phyloP scores from a whole-genome alignment of 2,888 invertebrate species.

The Amblyjoppa proteus region DNA sequence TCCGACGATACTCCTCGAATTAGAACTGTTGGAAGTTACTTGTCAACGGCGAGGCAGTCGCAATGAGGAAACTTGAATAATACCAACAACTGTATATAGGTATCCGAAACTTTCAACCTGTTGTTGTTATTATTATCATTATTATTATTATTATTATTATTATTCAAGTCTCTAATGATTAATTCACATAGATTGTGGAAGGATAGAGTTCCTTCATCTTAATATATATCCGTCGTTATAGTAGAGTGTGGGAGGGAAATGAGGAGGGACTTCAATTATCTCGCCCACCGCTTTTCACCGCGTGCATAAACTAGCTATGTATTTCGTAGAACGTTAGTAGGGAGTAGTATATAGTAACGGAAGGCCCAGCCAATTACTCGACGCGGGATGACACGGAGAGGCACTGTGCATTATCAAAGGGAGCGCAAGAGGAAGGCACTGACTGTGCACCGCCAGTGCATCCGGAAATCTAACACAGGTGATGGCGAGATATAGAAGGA shows the following conservation, averaged over 20 bases:
- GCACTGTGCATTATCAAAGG: conserved; percentile 72
- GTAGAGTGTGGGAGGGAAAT: conserved; percentile 27
- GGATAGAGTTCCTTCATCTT: conserved; percentile 17
- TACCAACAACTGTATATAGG: neutral
- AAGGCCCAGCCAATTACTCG: conserved; percentile 64
- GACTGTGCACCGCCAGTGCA: conserved; percentile 51
- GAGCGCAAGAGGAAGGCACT: conserved; percentile 44
- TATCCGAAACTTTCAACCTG: conserved; percentile 28
- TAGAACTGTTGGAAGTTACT: conserved; percentile 36
- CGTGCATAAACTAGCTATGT: conserved; percentile 64
- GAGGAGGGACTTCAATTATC: conserved; percentile 64
- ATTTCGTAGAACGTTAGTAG: conserved; percentile 57
- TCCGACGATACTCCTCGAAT: conserved; percentile 31
- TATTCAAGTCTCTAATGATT: conserved; percentile 51
- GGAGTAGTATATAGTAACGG: conserved; percentile 27
- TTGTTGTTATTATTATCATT: neutral
- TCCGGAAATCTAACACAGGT: conserved; percentile 66
- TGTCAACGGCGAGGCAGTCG: conserved; percentile 15
- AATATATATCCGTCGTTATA: conserved; percentile 46
- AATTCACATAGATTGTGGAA: conserved; percentile 48
- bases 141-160: conserved; percentile 39
- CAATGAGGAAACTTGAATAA: conserved; percentile 26
- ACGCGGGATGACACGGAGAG: conserved; percentile 61
- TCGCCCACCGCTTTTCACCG: conserved; percentile 63
- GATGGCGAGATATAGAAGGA: conserved; percentile 41